A percentile compares a stretch with the other conserved stretches of the same genome.
Evolutionary conservation across 2,888 invertebrate species (phyloP).

Genomic region (Drosophila subquinaria): DNA sequence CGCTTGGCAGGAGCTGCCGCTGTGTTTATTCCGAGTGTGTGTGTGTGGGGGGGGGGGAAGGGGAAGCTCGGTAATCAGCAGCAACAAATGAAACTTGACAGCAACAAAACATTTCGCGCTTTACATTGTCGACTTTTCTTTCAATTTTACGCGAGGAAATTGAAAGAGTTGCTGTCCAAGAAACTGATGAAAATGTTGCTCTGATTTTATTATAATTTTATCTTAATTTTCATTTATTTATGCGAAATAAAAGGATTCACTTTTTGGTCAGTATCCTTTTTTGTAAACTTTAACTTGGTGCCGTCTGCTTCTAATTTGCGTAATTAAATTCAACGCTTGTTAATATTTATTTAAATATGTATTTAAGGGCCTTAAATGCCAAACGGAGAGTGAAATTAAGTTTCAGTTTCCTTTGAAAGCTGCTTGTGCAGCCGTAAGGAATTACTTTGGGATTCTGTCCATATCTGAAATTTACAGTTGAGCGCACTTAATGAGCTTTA

Average conservation of each 20-base stretch:
- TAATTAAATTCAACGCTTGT: slow-evolving; percentile 66
- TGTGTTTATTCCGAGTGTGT: slow-evolving; percentile 3
- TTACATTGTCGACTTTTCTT: slow-evolving; percentile 31
- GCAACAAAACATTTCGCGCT: slow-evolving; percentile 47
- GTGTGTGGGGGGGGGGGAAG: not conserved
- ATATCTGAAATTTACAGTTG: slow-evolving; percentile 57
- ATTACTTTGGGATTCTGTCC: slow-evolving; percentile 29
- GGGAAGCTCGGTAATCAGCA: slow-evolving; percentile 50
- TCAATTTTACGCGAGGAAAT: slow-evolving; percentile 55
- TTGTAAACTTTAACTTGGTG: not conserved
- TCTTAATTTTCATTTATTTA: slow-evolving; percentile 17
- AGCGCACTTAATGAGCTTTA: slow-evolving; percentile 63
- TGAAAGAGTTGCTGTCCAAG: slow-evolving; percentile 6
- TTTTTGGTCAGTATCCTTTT: slow-evolving; percentile 7
- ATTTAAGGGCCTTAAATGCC: slow-evolving; percentile 7
- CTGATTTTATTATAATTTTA: not conserved
- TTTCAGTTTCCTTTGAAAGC: slow-evolving; percentile 32
- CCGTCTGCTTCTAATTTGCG: slow-evolving; percentile 32
- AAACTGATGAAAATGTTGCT: slow-evolving; percentile 15
- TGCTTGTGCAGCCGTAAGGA: slow-evolving; percentile 23
- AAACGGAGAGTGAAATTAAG: slow-evolving; percentile 27
- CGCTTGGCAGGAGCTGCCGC: slow-evolving; percentile 40
- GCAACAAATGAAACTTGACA: slow-evolving; percentile 70
- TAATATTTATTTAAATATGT: slow-evolving; percentile 52
- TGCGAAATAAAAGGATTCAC: slow-evolving; percentile 1